Evolutionary conservation across 2,888 invertebrate species (phyloP).

Genomic region (Ophion slaviceki): DNA sequence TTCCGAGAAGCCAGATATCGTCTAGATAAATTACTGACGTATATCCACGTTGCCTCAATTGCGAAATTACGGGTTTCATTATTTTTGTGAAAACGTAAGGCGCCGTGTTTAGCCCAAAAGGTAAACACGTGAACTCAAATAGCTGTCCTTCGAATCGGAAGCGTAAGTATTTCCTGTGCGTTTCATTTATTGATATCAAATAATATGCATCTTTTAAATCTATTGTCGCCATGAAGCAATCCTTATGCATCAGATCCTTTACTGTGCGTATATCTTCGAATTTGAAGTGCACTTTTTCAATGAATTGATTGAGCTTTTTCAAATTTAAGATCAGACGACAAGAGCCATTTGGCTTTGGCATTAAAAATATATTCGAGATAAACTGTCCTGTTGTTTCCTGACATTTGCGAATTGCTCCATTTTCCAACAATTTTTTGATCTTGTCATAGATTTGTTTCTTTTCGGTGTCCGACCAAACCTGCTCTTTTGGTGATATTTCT

Average conservation of each 20-base stretch:
- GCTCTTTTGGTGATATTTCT: not conserved
- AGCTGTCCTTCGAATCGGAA: constrained; percentile 28
- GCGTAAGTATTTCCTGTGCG: constrained; percentile 20
- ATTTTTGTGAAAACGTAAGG: constrained; percentile 28
- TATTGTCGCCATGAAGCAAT: constrained; percentile 43
- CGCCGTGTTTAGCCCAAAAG: constrained; percentile 30
- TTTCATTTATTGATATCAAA: constrained; percentile 16
- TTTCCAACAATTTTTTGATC: constrained; percentile 20
- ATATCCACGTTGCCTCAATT: constrained; percentile 18
- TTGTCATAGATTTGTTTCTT: constrained; percentile 6
- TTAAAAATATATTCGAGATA: constrained; percentile 25
- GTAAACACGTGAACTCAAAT: constrained; percentile 37
- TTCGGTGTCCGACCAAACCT: constrained; percentile 32
- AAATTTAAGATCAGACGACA: constrained; percentile 27
- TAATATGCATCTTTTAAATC: no score
- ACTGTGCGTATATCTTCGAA: constrained; percentile 37
- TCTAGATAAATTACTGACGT: constrained; percentile 35
- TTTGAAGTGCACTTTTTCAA: constrained; percentile 32
- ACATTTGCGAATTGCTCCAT: constrained; percentile 37
- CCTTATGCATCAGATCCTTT: constrained; percentile 15
- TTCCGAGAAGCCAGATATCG: constrained; percentile 42
- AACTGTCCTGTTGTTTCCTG: constrained; percentile 18
- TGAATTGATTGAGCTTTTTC: constrained; percentile 33
- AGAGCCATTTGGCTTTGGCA: constrained; percentile 31
- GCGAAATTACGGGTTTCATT: constrained; percentile 17